A percentile compares a stretch with the other conserved stretches of the same genome.
These are phyloP conservation scores for Nysson spinosus DNA, from an alignment of 2,888 invertebrate genomes.

Conservation along the genomic window DNA sequence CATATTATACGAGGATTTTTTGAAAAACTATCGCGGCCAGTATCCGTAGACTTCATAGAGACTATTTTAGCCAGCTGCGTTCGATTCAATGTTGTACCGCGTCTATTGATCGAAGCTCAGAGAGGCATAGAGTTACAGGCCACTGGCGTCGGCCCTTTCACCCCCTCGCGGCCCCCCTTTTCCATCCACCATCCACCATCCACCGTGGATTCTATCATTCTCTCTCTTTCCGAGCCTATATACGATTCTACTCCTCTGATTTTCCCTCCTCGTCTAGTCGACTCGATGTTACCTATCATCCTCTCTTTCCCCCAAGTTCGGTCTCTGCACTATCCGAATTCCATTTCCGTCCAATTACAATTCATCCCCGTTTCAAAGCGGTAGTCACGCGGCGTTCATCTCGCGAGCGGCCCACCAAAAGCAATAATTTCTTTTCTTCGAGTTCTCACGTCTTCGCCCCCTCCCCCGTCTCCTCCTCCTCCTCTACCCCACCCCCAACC, in stretches of 20 bases:
- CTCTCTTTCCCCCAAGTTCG: neutral
- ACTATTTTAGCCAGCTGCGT: constrained; percentile 69
- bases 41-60: constrained; percentile 55
- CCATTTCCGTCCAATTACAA: constrained; percentile 73
- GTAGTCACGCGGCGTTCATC: constrained; percentile 64
- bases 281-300: constrained; percentile 18
- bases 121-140: constrained; percentile 74
- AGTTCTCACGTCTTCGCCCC: constrained; percentile 1
- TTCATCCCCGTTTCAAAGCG: constrained; percentile 69
- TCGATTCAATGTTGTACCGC: constrained; percentile 70
- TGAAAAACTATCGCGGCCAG: constrained; percentile 50
- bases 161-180: constrained; percentile 10
- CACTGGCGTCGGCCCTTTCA: constrained; percentile 69
- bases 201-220: constrained; percentile 2
- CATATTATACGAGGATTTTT: constrained; percentile 39
- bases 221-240: constrained; percentile 44
- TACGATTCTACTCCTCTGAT: constrained; percentile 51
- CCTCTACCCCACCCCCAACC: no score
- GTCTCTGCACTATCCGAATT: constrained; percentile 66
- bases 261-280: constrained; percentile 30
- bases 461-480: constrained; percentile 3
- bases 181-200: constrained; percentile 11
- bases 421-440: constrained; percentile 59
- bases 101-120: constrained; percentile 74
- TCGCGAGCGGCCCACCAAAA: constrained; percentile 47